Percentiles rank a stretch among this genome's conserved stretches.
These are phyloP conservation scores for Lordiphosa collinella DNA, from an alignment of 1,140 invertebrate genomes.

Conservation along the genomic window DNA sequence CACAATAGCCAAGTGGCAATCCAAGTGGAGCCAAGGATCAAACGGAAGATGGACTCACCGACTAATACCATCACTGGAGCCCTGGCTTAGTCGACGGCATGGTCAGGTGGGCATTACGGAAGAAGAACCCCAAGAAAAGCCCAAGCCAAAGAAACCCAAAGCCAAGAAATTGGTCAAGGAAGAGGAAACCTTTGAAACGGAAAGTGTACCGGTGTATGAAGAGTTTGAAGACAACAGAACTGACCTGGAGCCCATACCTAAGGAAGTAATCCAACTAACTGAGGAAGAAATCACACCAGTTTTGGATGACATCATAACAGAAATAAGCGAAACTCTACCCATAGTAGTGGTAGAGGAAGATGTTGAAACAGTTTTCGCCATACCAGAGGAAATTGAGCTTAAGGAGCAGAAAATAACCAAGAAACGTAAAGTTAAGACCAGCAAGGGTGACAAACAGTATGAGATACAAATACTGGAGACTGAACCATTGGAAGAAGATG, in stretches of 20 bases:
- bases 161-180: slow-evolving; percentile 6
- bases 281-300: not conserved
- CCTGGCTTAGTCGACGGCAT: too few relatives aligned
- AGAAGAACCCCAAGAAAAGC: slow-evolving; percentile 47
- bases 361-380: slow-evolving; percentile 5
- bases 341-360: slow-evolving; percentile 35
- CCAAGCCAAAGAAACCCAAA: slow-evolving; percentile 51
- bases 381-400: not conserved
- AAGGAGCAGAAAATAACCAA: slow-evolving; percentile 30
- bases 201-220: slow-evolving; percentile 22
- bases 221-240: slow-evolving; percentile 39
- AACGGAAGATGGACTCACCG: too few relatives aligned
- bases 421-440: slow-evolving; percentile 80
- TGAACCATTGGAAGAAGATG: slow-evolving; percentile 11
- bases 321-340: slow-evolving; percentile 36
- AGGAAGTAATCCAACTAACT: not conserved
- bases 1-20: too few relatives aligned
- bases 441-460: slow-evolving; percentile 78
- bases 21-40: too few relatives aligned
- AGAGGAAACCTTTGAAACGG: slow-evolving; percentile 1
- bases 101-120: slow-evolving; percentile 52
- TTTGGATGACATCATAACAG: slow-evolving; percentile 40
- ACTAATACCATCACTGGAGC: too few relatives aligned
- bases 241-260: slow-evolving; percentile 26
- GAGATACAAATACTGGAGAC: slow-evolving; percentile 79